A percentile compares a stretch with the other conserved stretches of the same genome.
Conservation (phyloP, 1,140 invertebrate genomes). For the Heterodera carotae region DNA sequence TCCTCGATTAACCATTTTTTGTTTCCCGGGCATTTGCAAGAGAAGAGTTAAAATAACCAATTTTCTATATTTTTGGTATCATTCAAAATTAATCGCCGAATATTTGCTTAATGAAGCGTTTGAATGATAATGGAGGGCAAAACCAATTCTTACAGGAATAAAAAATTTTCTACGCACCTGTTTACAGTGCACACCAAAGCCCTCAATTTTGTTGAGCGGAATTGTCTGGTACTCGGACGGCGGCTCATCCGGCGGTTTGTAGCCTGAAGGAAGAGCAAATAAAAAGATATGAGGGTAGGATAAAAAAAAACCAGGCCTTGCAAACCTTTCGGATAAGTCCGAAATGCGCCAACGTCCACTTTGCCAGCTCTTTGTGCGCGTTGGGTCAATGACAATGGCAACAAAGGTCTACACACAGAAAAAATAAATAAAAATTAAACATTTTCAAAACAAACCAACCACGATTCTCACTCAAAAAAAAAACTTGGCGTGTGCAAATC, state of each 20-base stretch:
- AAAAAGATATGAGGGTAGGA: too few relatives aligned
- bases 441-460: conserved; percentile 67
- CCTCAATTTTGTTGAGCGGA: conserved; percentile 98
- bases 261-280: conserved; percentile 70
- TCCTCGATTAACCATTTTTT: too few relatives aligned
- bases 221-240: conserved; percentile 99
- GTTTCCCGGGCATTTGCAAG: too few relatives aligned
- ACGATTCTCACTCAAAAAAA: neutral
- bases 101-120: too few relatives aligned
- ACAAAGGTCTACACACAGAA: conserved; percentile 84
- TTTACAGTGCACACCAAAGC: conserved; percentile 99
- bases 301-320: neutral
- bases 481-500: too few relatives aligned
- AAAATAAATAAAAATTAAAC: too few relatives aligned
- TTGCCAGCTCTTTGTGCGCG: conserved; percentile 26
- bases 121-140: too few relatives aligned
- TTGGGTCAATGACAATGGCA: conserved; percentile 78
- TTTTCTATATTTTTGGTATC: neutral
- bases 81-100: neutral
- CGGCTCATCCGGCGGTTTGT: conserved; percentile 93
- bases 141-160: too few relatives aligned
- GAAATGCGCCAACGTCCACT: conserved; percentile 29
- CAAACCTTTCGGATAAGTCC: conserved; percentile 22
- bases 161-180: conserved; percentile 66
- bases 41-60: neutral